phyloP scores from a whole-genome alignment of 2,113 vertebrate genomes.

The Daphoenositta chrysoptera region DNA sequence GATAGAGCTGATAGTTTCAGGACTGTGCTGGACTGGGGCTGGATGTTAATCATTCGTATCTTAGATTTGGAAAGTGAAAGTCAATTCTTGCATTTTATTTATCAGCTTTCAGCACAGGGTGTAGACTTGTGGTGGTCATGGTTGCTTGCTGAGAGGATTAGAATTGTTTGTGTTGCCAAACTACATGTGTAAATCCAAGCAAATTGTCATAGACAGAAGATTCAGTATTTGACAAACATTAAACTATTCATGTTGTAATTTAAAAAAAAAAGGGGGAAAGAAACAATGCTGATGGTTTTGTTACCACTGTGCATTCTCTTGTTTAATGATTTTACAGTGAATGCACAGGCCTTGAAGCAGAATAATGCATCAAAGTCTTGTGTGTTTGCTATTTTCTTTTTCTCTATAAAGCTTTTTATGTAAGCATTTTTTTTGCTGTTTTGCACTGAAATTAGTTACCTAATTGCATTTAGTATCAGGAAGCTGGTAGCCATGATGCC shows the following conservation, averaged over 20 bases:
- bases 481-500: background rate
- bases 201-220: background rate
- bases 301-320: background rate
- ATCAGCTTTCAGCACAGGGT: accelerated
- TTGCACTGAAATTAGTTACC: background rate
- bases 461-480: background rate
- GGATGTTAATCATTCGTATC: background rate
- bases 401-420: background rate
- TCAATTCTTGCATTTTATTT: background rate
- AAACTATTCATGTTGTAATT: background rate
- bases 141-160: background rate
- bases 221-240: background rate
- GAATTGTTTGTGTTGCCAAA: background rate
- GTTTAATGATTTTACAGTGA: background rate
- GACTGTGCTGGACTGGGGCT: background rate
- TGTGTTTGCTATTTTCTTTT: background rate
- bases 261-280: accelerated
- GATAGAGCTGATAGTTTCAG: background rate
- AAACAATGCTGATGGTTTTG: background rate
- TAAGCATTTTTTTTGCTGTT: background rate
- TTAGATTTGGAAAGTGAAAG: background rate
- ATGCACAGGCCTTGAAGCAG: background rate
- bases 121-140: background rate
- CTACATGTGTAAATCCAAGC: background rate
- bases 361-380: background rate